phyloP scores from a whole-genome alignment of 2,113 vertebrate genomes.

The Setophaga kirtlandii region DNA sequence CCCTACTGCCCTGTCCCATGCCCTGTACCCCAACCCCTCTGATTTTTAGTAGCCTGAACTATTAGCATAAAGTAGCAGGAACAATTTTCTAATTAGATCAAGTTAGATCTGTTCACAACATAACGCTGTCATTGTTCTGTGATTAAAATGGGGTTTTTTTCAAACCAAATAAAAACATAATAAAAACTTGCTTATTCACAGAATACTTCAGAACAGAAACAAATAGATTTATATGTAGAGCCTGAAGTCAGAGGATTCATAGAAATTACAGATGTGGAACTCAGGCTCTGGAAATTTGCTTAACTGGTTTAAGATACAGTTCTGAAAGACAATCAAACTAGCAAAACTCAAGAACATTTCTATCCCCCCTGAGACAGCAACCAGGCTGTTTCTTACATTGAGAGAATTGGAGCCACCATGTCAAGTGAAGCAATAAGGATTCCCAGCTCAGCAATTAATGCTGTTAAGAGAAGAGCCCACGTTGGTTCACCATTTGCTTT shows the following conservation, averaged over 20 bases:
- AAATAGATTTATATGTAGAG: neutral
- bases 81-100: neutral
- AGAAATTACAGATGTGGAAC: neutral
- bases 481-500: constrained; percentile 95
- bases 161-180: neutral
- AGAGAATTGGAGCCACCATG: constrained; percentile 99
- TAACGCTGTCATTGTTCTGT: neutral
- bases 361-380: rapidly evolving
- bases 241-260: neutral
- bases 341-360: neutral
- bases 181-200: neutral
- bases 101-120: neutral
- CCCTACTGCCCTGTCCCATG: neutral
- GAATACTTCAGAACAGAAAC: neutral
- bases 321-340: neutral
- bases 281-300: neutral
- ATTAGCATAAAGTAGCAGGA: neutral
- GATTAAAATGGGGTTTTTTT: neutral
- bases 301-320: neutral
- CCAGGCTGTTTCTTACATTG: constrained; percentile 83
- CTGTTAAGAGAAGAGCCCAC: constrained; percentile 93
- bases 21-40: neutral
- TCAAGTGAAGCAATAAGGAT: constrained; percentile 98
- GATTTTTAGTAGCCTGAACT: neutral
- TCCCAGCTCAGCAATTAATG: constrained; percentile 92